phyloP scores from a whole-genome alignment of 2,888 invertebrate genomes.

The Drosophila lutescens region DNA sequence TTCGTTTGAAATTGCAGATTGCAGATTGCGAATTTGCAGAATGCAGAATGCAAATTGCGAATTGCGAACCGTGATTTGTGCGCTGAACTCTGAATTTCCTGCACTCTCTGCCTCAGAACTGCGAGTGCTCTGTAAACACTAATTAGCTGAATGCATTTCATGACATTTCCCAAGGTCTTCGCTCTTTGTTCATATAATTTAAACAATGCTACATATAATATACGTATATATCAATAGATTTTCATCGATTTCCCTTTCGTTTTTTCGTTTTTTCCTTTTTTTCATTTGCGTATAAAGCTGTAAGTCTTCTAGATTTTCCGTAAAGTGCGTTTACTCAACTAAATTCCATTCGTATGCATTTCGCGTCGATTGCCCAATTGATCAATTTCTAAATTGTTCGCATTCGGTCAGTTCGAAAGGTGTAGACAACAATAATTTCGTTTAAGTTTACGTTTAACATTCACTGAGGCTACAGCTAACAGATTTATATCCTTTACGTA shows the following conservation, averaged over 20 bases:
- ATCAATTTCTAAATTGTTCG: conserved; percentile 11
- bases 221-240: conserved; percentile 63
- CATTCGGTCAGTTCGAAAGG: conserved; percentile 40
- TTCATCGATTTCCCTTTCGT: conserved; percentile 49
- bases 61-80: conserved; percentile 26
- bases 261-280: conserved; percentile 25
- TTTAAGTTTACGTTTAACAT: conserved; percentile 43
- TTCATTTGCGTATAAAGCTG: conserved; percentile 77
- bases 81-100: conserved; percentile 20
- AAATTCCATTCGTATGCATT: conserved; percentile 64
- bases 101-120: conserved; percentile 14
- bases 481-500: conserved; percentile 52
- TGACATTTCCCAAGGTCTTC: conserved; percentile 45
- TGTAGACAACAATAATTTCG: conserved; percentile 65
- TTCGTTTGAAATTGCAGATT: conserved; percentile 39
- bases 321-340: conserved; percentile 73
- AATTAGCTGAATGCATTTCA: conserved; percentile 49
- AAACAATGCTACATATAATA: conserved; percentile 69
- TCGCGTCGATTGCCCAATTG: conserved; percentile 29
- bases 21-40: conserved; percentile 25
- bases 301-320: conserved; percentile 78
- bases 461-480: conserved; percentile 49
- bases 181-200: conserved; percentile 50
- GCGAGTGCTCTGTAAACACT: conserved; percentile 40
- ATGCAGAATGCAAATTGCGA: conserved; percentile 12